A percentile compares a stretch with the other conserved stretches of the same genome.
Conservation (phyloP, 37 sponge, comb jelly and placozoan genomes). For the Oopsacas minuta region DNA sequence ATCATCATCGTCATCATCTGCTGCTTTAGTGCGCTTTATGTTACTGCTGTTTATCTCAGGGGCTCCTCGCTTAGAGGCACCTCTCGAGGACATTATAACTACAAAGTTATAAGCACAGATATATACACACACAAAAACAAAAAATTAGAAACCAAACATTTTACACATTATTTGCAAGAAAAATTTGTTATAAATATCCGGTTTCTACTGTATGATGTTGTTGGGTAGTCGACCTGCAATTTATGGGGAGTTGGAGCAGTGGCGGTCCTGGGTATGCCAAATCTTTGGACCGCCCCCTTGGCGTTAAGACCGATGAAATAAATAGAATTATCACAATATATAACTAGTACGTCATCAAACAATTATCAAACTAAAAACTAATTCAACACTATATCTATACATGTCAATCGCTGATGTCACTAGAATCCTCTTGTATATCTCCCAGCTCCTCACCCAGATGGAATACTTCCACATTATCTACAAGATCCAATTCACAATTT, state of each 20-base stretch:
- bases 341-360: too few species aligned
- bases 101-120: not conserved
- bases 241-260: too few species aligned
- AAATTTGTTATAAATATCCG: too few species aligned
- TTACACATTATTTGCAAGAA: not conserved
- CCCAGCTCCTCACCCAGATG: conserved; percentile 10
- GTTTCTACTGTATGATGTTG: too few species aligned
- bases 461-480: not conserved
- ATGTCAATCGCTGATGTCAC: not conserved
- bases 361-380: too few species aligned
- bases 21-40: conserved; percentile 26
- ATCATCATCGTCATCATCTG: not conserved
- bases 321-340: too few species aligned
- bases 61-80: not conserved
- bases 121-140: not conserved
- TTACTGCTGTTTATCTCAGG: not conserved
- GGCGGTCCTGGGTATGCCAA: too few species aligned
- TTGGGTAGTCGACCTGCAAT: too few species aligned
- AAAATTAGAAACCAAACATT: not conserved
- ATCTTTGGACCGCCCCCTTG: too few species aligned
- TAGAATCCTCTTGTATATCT: not conserved
- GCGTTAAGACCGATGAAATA: too few species aligned
- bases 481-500: conserved; percentile 24
- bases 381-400: too few species aligned
- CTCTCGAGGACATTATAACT: not conserved